These are phyloP conservation scores for Bathynomus jamesi DNA, from an alignment of 1,140 invertebrate genomes.

Conservation along the genomic window DNA sequence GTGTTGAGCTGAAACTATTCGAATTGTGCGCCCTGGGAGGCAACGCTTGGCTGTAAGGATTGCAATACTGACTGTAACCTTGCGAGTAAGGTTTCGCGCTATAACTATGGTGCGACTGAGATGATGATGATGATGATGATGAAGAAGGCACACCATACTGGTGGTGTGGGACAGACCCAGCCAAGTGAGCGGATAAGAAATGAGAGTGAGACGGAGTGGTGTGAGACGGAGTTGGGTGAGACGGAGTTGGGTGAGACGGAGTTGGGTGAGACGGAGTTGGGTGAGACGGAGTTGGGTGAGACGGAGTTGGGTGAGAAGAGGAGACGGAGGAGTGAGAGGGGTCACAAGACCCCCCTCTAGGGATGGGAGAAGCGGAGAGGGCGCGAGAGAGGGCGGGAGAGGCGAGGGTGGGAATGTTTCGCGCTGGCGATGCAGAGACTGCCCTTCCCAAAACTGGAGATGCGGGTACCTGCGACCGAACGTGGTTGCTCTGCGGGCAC, in stretches of 20 bases:
- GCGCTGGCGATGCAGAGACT: slow-evolving; percentile 5
- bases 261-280: no score
- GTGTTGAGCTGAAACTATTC: background rate
- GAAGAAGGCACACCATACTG: slow-evolving; percentile 23
- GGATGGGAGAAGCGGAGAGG: slow-evolving; percentile 36
- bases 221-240: slow-evolving; percentile 25
- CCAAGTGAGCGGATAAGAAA: slow-evolving; percentile 15
- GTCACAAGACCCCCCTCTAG: slow-evolving; percentile 32
- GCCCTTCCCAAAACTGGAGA: slow-evolving; percentile 7
- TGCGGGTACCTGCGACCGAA: slow-evolving; percentile 38
- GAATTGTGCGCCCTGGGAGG: background rate
- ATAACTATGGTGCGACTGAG: slow-evolving; percentile 9
- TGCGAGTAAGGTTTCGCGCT: slow-evolving; percentile 26
- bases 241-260: no score
- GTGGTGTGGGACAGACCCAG: slow-evolving; percentile 12
- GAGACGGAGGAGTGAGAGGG: slow-evolving; percentile 24
- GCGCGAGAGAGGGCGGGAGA: slow-evolving; percentile 37
- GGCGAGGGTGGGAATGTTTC: slow-evolving; percentile 22
- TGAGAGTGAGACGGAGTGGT: slow-evolving; percentile 23
- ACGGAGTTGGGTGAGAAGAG: slow-evolving; percentile 24
- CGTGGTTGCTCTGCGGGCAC: slow-evolving; percentile 23
- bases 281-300: no score
- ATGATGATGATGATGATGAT: slow-evolving; percentile 23
- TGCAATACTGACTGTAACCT: slow-evolving; percentile 24
- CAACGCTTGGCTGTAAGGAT: slow-evolving; percentile 22